These are phyloP conservation scores for Acrocephalus arundinaceus DNA, from an alignment of 2,113 vertebrate genomes.

Conservation along the genomic window DNA sequence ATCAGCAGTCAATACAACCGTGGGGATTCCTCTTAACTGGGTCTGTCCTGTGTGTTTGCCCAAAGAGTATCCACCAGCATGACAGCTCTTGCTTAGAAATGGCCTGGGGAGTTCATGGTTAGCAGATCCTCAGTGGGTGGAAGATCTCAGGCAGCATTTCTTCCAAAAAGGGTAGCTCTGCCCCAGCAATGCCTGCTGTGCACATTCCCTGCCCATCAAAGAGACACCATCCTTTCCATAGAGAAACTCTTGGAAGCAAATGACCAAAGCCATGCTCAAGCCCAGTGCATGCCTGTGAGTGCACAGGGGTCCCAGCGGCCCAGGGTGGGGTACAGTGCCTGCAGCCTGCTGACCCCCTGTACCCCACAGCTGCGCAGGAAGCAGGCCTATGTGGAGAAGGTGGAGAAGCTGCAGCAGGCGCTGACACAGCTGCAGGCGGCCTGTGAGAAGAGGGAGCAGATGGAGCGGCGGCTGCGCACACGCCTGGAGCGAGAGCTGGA, in stretches of 20 bases:
- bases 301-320: accelerated
- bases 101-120: accelerated
- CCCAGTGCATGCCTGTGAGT: accelerated
- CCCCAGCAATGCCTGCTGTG: not conserved
- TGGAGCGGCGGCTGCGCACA: slow-evolving; percentile 83
- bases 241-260: not conserved
- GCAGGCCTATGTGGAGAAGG: slow-evolving; percentile 84
- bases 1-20: not conserved
- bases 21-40: not conserved
- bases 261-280: not conserved
- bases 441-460: slow-evolving; percentile 85
- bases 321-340: not conserved
- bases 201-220: not conserved
- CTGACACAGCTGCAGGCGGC: slow-evolving; percentile 83
- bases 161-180: not conserved
- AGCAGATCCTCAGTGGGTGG: not conserved
- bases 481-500: slow-evolving; percentile 86
- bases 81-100: not conserved
- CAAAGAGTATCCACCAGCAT: not conserved
- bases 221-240: not conserved
- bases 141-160: not conserved
- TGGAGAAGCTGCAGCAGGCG: slow-evolving; percentile 85
- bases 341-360: not conserved
- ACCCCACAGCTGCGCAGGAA: slow-evolving; percentile 79
- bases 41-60: not conserved